A percentile compares a stretch with the other conserved stretches of the same genome.
phyloP scores from a whole-genome alignment of 2,113 vertebrate genomes.

The Tinamus guttatus region DNA sequence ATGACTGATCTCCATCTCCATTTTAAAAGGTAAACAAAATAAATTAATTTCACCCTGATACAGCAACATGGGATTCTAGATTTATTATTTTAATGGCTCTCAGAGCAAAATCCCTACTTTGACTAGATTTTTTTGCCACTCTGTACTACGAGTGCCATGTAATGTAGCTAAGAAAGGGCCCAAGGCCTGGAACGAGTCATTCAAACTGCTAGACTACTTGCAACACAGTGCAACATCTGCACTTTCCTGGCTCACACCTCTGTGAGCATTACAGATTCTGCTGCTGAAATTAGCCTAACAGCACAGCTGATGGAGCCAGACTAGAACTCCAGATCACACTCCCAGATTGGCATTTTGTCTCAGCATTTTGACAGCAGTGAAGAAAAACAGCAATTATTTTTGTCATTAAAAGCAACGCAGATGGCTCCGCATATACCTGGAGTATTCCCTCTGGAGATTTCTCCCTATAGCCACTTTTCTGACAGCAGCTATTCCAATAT shows the following conservation, averaged over 20 bases:
- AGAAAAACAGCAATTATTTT: conserved; percentile 34
- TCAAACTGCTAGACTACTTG: neutral
- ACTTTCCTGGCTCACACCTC: neutral
- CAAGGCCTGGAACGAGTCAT: neutral
- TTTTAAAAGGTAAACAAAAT: neutral
- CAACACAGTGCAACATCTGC: conserved; percentile 10
- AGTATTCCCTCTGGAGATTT: neutral
- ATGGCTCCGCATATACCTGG: neutral
- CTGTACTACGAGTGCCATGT: neutral
- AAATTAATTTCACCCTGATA: neutral
- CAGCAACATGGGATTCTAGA: neutral
- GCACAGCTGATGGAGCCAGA: conserved; percentile 4
- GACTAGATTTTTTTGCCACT: neutral
- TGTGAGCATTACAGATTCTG: neutral
- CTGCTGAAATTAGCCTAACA: conserved; percentile 26
- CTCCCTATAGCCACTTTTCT: neutral
- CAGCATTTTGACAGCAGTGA: conserved; percentile 24
- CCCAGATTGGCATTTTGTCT: conserved; percentile 38
- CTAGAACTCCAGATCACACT: conserved; percentile 39
- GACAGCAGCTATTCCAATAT: neutral
- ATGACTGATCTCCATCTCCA: neutral
- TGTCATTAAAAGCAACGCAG: conserved; percentile 47
- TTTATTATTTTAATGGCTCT: neutral
- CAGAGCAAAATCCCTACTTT: neutral
- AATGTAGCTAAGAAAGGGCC: neutral